phyloP scores from a whole-genome alignment of 2,888 invertebrate genomes.

The Lomographa bimaculata region DNA sequence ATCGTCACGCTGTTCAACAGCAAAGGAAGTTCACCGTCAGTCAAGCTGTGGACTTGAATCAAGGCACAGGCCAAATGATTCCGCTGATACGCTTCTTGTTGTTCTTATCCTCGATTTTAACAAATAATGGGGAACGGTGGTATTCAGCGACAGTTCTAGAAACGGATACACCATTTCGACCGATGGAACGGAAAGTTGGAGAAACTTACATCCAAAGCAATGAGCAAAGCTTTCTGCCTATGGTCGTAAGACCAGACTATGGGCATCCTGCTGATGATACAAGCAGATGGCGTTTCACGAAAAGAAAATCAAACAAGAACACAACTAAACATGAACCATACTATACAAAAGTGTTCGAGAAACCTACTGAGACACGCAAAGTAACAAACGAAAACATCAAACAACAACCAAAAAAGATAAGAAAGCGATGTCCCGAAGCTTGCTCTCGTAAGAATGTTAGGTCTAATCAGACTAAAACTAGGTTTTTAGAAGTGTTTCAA shows the following conservation, averaged over 20 bases:
- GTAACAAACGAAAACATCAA: constrained; percentile 8
- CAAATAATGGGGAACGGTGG: constrained; percentile 49
- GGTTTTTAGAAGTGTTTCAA: constrained; percentile 87
- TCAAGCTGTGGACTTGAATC: too few relatives aligned
- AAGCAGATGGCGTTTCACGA: constrained; percentile 35
- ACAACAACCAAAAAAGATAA: constrained; percentile 41
- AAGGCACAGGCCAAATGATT: too few relatives aligned
- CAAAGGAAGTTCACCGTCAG: too few relatives aligned
- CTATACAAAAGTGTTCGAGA: not conserved
- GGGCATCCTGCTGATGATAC: constrained; percentile 22
- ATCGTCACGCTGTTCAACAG: constrained; percentile 54
- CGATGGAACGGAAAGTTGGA: constrained; percentile 17
- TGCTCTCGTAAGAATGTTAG: constrained; percentile 19
- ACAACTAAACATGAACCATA: not conserved
- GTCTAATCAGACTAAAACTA: constrained; percentile 34
- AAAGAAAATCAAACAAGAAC: constrained; percentile 10
- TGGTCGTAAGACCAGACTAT: constrained; percentile 4
- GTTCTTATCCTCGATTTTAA: constrained; percentile 29
- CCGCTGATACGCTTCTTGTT: constrained; percentile 13
- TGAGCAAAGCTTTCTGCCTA: constrained; percentile 11
- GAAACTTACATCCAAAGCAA: constrained; percentile 34
- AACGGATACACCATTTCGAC: constrained; percentile 22
- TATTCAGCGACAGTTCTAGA: constrained; percentile 49
- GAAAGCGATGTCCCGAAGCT: constrained; percentile 44
- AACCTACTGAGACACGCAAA: too few relatives aligned